Base-by-base conservation (phyloP, 2,113 vertebrate species). In the Motacilla tschutschensis region DNA sequence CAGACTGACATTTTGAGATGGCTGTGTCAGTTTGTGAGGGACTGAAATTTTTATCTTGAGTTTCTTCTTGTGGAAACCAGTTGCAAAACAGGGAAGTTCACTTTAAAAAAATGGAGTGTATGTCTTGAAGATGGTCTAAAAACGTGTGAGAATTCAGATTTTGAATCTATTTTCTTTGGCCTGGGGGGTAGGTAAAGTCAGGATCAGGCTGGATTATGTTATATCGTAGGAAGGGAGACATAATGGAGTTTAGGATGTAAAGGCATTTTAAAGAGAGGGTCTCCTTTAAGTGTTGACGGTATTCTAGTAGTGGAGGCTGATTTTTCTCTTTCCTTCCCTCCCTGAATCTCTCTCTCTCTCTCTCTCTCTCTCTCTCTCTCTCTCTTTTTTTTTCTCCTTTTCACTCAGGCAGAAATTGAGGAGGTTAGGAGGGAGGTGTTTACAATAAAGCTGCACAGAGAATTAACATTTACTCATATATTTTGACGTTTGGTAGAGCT, bases 401-500 rank as follows among this genome's bases (percentile, higher is more conserved):
- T 72, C 25, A 21, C 65, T 94, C n/a, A 92, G 86, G 83, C 90
- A 94, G 85, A 84, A 94, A 69, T 36, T 17, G 75, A 89, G 64
- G 70, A 91, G 75, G 90, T 87, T 94, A 85, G 76, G 64, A 81
- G 78, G 69, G 85, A 94, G 91, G 74, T 80, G 86, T 92, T 95
- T 94, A 82, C 54, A 92, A 79, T 81, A 86, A 92, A 75, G 60
- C 90, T 76, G 84, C 91, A 88, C 84, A 83, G 80, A 93, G 83
- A 95, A 93, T 92, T 93, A 91, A 87, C 92, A 92, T 96, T 90
- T 95, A 81, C 76, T 95, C 93, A 75, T 93, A 87, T 89, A 93
- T 83, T 96, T 96, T 96, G 92, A 94, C 58, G 88, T 93, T 96
- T 94, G 63, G 73, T 91, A 96, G 90, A 92, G 94, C 96, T 95